Percentiles rank a stretch among this genome's conserved stretches.
phyloP scores from a whole-genome alignment of 2,113 vertebrate species.

The Calidris pygmaea region DNA sequence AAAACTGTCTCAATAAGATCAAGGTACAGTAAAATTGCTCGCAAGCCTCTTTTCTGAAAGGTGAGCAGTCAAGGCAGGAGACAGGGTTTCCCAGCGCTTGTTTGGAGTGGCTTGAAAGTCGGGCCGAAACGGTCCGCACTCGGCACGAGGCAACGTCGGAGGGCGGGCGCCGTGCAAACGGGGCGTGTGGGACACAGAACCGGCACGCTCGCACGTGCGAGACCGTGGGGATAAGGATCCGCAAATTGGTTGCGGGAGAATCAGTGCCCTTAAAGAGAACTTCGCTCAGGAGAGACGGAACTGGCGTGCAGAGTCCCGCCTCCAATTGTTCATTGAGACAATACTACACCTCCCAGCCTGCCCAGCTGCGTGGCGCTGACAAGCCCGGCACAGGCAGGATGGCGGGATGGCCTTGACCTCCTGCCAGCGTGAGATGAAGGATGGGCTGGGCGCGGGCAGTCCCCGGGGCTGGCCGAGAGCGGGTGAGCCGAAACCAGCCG shows the following conservation, averaged over 20 bases:
- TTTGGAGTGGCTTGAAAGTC: not conserved
- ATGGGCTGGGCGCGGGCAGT: not conserved
- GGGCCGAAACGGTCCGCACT: too few species aligned
- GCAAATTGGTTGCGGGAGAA: too few species aligned
- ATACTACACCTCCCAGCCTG: not conserved
- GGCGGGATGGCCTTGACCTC: slow-evolving; percentile 18
- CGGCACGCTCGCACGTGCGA: too few species aligned
- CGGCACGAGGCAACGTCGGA: too few species aligned
- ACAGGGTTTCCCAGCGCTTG: not conserved
- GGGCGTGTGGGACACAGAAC: too few species aligned
- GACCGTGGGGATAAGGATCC: too few species aligned
- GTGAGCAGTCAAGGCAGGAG: not conserved
- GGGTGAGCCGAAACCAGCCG: not conserved
- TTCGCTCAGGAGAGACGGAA: too few species aligned
- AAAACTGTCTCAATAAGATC: not conserved
- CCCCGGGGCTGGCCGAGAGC: not conserved
- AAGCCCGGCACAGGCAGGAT: not conserved
- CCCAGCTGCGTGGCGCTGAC: not conserved
- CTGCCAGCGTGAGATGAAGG: not conserved
- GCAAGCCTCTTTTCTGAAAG: not conserved
- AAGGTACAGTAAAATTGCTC: not conserved
- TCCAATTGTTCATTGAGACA: slow-evolving; percentile 13
- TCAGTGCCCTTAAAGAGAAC: too few species aligned
- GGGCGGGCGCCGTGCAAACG: too few species aligned
- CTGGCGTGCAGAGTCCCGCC: too few species aligned